Base-by-base conservation (phyloP, 2,888 invertebrate genomes). In the Cosmorhoe ocellata region DNA sequence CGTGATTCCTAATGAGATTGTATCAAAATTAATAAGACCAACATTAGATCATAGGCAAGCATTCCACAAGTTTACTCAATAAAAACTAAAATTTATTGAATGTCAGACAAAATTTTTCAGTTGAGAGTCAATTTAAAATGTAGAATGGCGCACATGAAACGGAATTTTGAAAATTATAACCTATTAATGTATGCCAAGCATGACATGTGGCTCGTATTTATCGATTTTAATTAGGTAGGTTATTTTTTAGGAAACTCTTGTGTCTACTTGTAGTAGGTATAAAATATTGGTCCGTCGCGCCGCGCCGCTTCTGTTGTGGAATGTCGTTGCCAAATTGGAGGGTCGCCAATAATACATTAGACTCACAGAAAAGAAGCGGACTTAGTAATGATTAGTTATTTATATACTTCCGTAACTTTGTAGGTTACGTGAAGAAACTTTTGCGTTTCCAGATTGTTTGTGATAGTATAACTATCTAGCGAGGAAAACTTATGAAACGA, bases 291-390 rank as follows among this genome's bases (percentile, higher is more conserved):
- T 51, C 54, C 51, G 45, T 14, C 34, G 46, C 30, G 43, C 5
- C 24, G 24, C 6, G 18, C 45, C 52, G 50, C 46, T 55, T 69
- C 31, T 54, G 58, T 34, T 59, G 57, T 49, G 46, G 55, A 40
- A 18, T 43, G 39, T 48, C 33, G 51, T 40, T 74, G 82, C 81
- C 80, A 81, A 82, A 71, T 76, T 82, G 82, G 82, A 78, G 62
- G 64, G 59, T 48, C 57, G 81, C 82, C 81, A 82, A 74, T 69
- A 65, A 56, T 59, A 67, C 64, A 63, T 64, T 63, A 73, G 58
- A 66, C 63, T 62, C 62, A 58, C 56, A 61, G 63, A 69, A 74
- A 69, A 56, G 57, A 63, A 59, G 54, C 51, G 39, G 43, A 53
- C 44, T 53, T 51, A 56, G 55, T 56, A 39, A 40, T 52, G 55